These are phyloP conservation scores for Xiphorhynchus erythropygius DNA, from an alignment of 2,797 vertebrate genomes.

Conservation along the genomic window DNA sequence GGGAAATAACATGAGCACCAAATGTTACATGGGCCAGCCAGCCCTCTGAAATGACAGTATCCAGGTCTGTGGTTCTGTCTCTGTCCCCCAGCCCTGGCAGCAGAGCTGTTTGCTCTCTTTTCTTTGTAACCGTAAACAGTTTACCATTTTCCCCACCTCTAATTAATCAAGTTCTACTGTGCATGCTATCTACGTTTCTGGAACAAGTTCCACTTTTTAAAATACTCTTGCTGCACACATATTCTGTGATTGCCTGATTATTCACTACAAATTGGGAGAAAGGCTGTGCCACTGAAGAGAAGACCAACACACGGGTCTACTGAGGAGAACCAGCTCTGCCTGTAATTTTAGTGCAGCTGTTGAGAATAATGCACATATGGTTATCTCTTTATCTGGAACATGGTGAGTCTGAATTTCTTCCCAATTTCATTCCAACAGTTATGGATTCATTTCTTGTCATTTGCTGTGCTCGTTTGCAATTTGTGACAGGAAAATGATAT, in stretches of 20 bases:
- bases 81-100: neutral
- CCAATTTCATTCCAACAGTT: neutral
- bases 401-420: neutral
- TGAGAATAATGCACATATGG: neutral
- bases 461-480: conserved; percentile 7
- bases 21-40: neutral
- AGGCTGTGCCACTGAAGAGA: neutral
- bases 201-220: neutral
- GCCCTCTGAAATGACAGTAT: neutral
- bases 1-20: neutral
- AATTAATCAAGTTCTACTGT: neutral
- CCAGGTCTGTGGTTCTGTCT: neutral
- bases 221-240: neutral
- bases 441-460: neutral
- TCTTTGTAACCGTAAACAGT: neutral
- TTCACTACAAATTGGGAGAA: neutral
- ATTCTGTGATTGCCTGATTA: neutral
- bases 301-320: neutral
- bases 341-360: neutral
- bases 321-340: neutral
- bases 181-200: neutral
- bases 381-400: neutral
- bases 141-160: rapidly evolving
- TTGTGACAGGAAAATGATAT: conserved; percentile 27
- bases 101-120: neutral